Base-by-base conservation (phyloP, 2,113 vertebrate species). In the Equus przewalskii region DNA sequence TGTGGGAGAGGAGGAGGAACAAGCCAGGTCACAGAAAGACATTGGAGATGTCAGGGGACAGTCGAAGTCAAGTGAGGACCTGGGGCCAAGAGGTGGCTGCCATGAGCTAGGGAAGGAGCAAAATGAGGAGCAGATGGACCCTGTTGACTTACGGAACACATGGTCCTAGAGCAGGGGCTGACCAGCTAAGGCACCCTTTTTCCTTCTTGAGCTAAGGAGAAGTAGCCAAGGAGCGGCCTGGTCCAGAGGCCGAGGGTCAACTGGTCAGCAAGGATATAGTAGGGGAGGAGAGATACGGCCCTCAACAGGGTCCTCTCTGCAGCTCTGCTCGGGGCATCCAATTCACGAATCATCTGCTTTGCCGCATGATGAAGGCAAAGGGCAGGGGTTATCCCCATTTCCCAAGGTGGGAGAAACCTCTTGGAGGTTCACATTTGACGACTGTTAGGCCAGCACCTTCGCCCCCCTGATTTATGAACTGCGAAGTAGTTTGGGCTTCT, bases 191-290 rank as follows among this genome's bases (percentile, higher is more conserved):
- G 72, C 62, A 6, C 21, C 41, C 8, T 79, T 78, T 51, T 16
- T 21, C 28, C n/a, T 81, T 46, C 78, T 51, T 3, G 1, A 26
- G 41, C 65, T 72, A 62, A 69, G 49, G n/a, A 83, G 28, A 70
- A 64, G 51, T 46, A 28, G 60, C 21, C 19, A 0, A 4, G 10
- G 9, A 51, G 44, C 2, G 9, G 16, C 46, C 60, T 69, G 30
- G 44, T 67, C 22, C 33, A 4, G 72, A 81, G 54, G 33, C 30
- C 4, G 16, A 44, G 24, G 69, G 51, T 15, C 44, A 54, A 7
- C 21, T 49, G 2, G n/a, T 49, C 2, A 1, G 33, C 28, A 6
- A 6, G 6, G 26, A 13, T 65, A 3, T 28, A 1, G 33, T 26
- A 5, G 70, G 44, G n/a, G 44, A 58, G 41, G 64, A 81, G 26